These are phyloP conservation scores for Serripes groenlandicus DNA, from an alignment of 2,888 invertebrate species.

Conservation along the genomic window DNA sequence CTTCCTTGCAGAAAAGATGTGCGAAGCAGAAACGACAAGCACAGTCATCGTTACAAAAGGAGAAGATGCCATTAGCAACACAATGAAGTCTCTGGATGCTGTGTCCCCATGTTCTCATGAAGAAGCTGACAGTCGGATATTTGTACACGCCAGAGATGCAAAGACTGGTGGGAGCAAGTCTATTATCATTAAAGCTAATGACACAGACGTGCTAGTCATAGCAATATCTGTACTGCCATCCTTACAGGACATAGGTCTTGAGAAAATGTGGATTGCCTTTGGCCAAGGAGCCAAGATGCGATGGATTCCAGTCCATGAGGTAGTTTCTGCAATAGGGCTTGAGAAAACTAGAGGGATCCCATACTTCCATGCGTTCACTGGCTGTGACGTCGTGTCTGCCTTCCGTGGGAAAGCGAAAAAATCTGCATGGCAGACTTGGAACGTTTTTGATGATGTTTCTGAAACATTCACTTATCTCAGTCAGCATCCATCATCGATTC, in stretches of 20 bases:
- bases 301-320: conserved; percentile 67
- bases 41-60: neutral
- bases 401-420: conserved; percentile 68
- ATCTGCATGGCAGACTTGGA: conserved; percentile 68
- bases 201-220: conserved; percentile 51
- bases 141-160: conserved; percentile 42
- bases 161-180: conserved; percentile 27
- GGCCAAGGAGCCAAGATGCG: conserved; percentile 48
- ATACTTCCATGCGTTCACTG: conserved; percentile 71
- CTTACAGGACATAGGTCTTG: conserved; percentile 35
- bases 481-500: conserved; percentile 25
- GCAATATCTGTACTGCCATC: conserved; percentile 21
- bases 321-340: conserved; percentile 46
- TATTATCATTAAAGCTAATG: conserved; percentile 47
- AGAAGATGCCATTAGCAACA: conserved; percentile 2
- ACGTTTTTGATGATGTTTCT: conserved; percentile 56
- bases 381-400: conserved; percentile 55
- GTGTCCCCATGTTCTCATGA: conserved; percentile 31
- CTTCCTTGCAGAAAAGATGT: conserved; percentile 55
- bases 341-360: conserved; percentile 51
- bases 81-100: neutral
- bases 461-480: conserved; percentile 39
- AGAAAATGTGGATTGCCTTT: conserved; percentile 65
- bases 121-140: conserved; percentile 43
- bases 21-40: neutral